phyloP scores from a whole-genome alignment of 2,888 invertebrate genomes.

The Epinotia brunnichana region DNA sequence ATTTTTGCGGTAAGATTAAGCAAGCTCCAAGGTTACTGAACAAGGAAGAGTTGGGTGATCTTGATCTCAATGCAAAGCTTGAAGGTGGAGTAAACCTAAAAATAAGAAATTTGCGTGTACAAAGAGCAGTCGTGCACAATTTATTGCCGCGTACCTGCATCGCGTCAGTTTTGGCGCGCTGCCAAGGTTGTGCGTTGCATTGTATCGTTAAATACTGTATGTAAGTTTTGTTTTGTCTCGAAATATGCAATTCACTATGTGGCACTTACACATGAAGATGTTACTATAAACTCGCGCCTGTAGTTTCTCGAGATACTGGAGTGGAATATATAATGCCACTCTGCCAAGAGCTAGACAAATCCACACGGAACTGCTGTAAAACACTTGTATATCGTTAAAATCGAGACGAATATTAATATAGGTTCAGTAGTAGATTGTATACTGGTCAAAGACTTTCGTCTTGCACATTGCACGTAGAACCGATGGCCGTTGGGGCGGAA shows the following conservation, averaged over 20 bases:
- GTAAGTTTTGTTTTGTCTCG: slow-evolving; percentile 36
- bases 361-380: no score
- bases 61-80: slow-evolving; percentile 42
- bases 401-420: no score
- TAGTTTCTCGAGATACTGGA: background rate
- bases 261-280: slow-evolving; percentile 11
- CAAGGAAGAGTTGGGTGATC: slow-evolving; percentile 34
- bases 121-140: slow-evolving; percentile 46
- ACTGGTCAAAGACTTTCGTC: no score
- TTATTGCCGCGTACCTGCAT: slow-evolving; percentile 56
- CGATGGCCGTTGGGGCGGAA: no score
- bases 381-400: no score
- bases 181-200: slow-evolving; percentile 71
- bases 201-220: slow-evolving; percentile 60
- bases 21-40: slow-evolving; percentile 23
- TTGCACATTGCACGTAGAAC: no score
- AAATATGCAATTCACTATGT: slow-evolving; percentile 31
- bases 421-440: background rate
- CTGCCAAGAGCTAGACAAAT: background rate
- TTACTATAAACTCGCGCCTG: slow-evolving; percentile 5
- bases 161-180: slow-evolving; percentile 60
- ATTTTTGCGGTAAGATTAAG: background rate
- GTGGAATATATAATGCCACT: background rate
- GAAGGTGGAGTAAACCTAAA: slow-evolving; percentile 42
- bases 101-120: slow-evolving; percentile 48